phyloP scores from a whole-genome alignment of 2,797 vertebrate species.

The Schizopygopsis malacanthus region DNA sequence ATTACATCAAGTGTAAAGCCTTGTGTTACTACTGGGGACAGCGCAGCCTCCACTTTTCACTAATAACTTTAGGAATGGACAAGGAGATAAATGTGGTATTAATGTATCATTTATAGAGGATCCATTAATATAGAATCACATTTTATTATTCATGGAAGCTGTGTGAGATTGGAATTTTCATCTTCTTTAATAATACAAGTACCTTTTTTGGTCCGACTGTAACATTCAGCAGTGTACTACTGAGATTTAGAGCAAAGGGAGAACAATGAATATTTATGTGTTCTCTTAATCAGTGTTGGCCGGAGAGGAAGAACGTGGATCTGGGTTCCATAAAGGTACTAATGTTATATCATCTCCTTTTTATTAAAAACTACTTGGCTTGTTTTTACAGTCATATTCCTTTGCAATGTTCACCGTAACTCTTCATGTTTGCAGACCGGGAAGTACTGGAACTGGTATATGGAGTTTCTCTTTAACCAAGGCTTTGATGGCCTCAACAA shows the following conservation, averaged over 20 bases:
- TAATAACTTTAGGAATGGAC: conserved; percentile 64
- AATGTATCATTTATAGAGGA: conserved; percentile 73
- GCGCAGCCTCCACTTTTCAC: conserved; percentile 49
- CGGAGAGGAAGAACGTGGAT: conserved; percentile 77
- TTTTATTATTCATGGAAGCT: conserved; percentile 75
- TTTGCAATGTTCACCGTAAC: conserved; percentile 14
- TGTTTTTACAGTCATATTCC: neutral
- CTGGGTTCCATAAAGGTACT: conserved; percentile 87
- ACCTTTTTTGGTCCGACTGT: conserved; percentile 65
- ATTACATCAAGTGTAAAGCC: conserved; percentile 15
- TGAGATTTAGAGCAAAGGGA: conserved; percentile 59
- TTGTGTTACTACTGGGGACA: neutral
- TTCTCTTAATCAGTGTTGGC: conserved; percentile 79
- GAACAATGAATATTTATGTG: conserved; percentile 69
- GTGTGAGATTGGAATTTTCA: conserved; percentile 66
- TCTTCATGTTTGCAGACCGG: conserved; percentile 71
- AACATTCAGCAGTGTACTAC: conserved; percentile 60
- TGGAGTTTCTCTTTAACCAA: conserved; percentile 87
- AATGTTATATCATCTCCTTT: conserved; percentile 29
- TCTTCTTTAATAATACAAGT: conserved; percentile 76
- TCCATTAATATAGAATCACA: conserved; percentile 73
- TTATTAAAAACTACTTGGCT: conserved; percentile 49
- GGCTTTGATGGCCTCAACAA: conserved; percentile 85
- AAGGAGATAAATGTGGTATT: conserved; percentile 69
- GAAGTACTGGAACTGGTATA: conserved; percentile 87